Percentiles rank a stretch among this genome's conserved stretches.
Conservation (phyloP, 2,113 vertebrate genomes). For the Marmota monax region DNA sequence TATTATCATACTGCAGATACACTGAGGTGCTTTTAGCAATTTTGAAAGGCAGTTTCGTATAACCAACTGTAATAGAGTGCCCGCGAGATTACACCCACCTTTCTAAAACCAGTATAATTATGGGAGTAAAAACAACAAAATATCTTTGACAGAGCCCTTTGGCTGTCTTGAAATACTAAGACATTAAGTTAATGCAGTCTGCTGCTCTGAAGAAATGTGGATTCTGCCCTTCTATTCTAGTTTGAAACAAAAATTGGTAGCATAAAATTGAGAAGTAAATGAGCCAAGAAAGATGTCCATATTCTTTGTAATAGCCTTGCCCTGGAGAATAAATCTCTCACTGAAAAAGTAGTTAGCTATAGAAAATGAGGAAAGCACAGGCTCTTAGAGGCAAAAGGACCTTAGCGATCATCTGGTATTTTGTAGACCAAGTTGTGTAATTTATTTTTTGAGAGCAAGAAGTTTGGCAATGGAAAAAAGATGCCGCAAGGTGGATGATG, state of each 20-base stretch:
- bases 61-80: conserved; percentile 74
- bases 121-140: conserved; percentile 66
- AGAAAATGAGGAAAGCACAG: conserved; percentile 72
- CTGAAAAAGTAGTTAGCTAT: conserved; percentile 66
- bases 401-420: conserved; percentile 58
- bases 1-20: conserved; percentile 77
- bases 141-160: conserved; percentile 78
- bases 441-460: conserved; percentile 70
- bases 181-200: conserved; percentile 74
- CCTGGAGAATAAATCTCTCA: conserved; percentile 71
- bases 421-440: conserved; percentile 55
- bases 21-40: conserved; percentile 75
- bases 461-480: conserved; percentile 32
- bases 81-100: conserved; percentile 82
- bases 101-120: conserved; percentile 84
- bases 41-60: conserved; percentile 74
- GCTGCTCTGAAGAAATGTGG: conserved; percentile 70
- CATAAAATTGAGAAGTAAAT: conserved; percentile 80
- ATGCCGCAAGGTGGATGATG: conserved; percentile 57
- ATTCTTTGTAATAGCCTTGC: conserved; percentile 71
- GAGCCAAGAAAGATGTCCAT: conserved; percentile 69
- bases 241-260: conserved; percentile 74
- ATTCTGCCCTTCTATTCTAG: conserved; percentile 69
- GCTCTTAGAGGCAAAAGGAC: conserved; percentile 11
- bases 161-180: conserved; percentile 73